These are phyloP conservation scores for Dolomedes plantarius DNA, from an alignment of 2,888 invertebrate genomes.

Conservation along the genomic window DNA sequence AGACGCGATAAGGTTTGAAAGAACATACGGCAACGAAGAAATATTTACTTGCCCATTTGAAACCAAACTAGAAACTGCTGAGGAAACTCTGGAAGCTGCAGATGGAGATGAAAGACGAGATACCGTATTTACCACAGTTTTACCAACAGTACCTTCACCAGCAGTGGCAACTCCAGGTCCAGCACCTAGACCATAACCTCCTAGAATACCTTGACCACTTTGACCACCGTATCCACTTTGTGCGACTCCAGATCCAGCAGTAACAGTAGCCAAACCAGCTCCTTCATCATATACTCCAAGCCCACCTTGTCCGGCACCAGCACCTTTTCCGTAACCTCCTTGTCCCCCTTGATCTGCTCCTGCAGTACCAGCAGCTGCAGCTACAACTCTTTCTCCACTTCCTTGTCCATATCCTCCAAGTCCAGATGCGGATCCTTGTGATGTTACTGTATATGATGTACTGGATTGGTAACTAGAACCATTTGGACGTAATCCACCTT, in stretches of 20 bases:
- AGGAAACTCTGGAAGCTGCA: constrained; percentile 15
- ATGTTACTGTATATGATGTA: too few relatives aligned
- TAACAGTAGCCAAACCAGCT: too few relatives aligned
- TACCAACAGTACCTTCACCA: neutral
- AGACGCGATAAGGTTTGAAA: neutral
- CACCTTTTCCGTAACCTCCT: neutral
- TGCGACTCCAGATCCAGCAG: too few relatives aligned
- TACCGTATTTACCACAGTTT: too few relatives aligned
- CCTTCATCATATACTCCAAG: neutral
- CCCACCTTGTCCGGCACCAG: neutral
- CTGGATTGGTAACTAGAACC: too few relatives aligned
- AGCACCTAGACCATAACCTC: too few relatives aligned
- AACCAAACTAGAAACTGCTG: too few relatives aligned
- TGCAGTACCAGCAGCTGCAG: neutral
- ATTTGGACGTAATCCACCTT: neutral
- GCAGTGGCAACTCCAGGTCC: too few relatives aligned
- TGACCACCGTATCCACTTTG: too few relatives aligned
- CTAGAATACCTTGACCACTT: too few relatives aligned
- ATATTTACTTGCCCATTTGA: constrained; percentile 9
- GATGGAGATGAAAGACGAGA: too few relatives aligned
- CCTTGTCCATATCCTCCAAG: neutral
- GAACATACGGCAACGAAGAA: neutral
- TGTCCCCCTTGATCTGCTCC: neutral
- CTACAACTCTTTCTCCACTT: neutral
- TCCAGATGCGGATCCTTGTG: too few relatives aligned